Evolutionary conservation across 2,888 invertebrate species (phyloP), one percentile per base, ranked within the genome.

Genomic region (Dyspetes luteomarginatus): DNA sequence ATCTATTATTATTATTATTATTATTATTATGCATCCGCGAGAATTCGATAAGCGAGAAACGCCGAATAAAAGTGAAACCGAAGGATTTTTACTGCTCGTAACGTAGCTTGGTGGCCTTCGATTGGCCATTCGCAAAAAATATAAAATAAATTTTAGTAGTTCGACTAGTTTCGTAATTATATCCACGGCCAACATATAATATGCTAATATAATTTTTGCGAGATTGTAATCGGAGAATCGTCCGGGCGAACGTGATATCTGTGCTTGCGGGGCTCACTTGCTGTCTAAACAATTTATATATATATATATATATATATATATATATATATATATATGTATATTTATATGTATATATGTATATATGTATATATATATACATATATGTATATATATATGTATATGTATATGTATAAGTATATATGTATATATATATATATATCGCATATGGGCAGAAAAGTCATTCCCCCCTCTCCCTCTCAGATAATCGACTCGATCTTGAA

Each of bases 401-500:
- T n/a, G n/a, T n/a, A n/a, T n/a, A n/a, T n/a, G n/a, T n/a, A n/a
- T n/a, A n/a, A n/a, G n/a, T n/a, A n/a, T n/a, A n/a, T n/a, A n/a
- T n/a, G n/a, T n/a, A n/a, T n/a, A n/a, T n/a, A n/a, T n/a, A n/a
- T n/a, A 73, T 73, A 73, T 4, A 85, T 83, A 74, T 85, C 84
- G 50, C 82, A 22, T 3, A 83, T 82, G n/a, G n/a, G 55, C 52
- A 89, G 87, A 84, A 93, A 92, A 90, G 94, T 95, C 83, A 94
- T 93, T 15, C 93, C 86, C 0, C 95, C 36, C 26, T 65, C 12
- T 30, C 50, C 45, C 50, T 65, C 50, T 22, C 48, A 19, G 24
- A 41, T 22, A 36, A 17, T 52, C 58, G 67, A 60, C 67, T 52
- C 72, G 72, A 78, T 78, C 78, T n/a, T n/a, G 60, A 62, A 78